Conservation (phyloP, 92 coral and sea anemone species). For the Siderastrea siderea region DNA sequence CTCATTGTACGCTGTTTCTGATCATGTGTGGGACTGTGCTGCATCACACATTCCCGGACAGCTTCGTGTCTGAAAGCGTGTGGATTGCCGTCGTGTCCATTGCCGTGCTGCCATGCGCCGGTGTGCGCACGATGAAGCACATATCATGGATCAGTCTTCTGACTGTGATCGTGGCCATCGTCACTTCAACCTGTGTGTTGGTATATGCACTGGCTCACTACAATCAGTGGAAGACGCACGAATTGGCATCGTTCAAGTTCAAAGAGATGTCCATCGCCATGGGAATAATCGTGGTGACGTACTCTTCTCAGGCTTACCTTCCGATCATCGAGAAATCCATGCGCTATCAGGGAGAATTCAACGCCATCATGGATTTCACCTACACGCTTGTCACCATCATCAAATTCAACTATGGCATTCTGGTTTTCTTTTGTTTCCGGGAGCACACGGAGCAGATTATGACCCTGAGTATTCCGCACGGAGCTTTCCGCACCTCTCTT, state of each 20-base stretch:
- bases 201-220: constrained; percentile 79
- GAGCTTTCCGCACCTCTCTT: constrained; percentile 84
- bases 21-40: constrained; percentile 95
- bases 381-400: constrained; percentile 88
- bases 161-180: constrained; percentile 88
- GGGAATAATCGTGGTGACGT: constrained; percentile 87
- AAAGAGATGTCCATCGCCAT: constrained; percentile 91
- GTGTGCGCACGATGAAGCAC: constrained; percentile 89
- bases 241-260: constrained; percentile 75
- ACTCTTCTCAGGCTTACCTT: constrained; percentile 85
- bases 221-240: constrained; percentile 84
- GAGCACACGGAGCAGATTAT: constrained; percentile 93
- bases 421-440: constrained; percentile 89
- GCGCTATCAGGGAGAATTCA: constrained; percentile 90
- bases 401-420: constrained; percentile 91
- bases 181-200: constrained; percentile 87
- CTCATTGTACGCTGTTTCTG: constrained; percentile 89
- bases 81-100: constrained; percentile 89
- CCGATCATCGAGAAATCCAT: constrained; percentile 90
- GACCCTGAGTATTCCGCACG: constrained; percentile 86
- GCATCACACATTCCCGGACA: constrained; percentile 91
- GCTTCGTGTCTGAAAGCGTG: constrained; percentile 89
- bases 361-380: constrained; percentile 95
- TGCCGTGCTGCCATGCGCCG: constrained; percentile 86
- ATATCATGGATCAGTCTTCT: constrained; percentile 87